Percentiles rank a stretch among this genome's conserved stretches.
These are phyloP conservation scores for Myotis planiceps DNA, from an alignment of 2,797 vertebrate genomes.

Conservation along the genomic window DNA sequence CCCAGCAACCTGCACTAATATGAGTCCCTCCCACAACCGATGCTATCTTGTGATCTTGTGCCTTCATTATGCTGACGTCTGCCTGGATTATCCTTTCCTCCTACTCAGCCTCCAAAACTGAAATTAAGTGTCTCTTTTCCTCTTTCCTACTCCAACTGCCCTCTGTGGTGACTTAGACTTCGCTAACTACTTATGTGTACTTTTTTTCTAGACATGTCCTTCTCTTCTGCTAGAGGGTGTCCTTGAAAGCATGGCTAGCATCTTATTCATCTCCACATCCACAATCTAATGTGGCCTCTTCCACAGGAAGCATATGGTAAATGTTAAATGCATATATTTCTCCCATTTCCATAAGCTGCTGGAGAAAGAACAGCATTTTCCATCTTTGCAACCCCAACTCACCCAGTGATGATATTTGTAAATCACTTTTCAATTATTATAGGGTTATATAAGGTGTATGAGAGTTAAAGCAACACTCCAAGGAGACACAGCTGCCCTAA, in stretches of 20 bases:
- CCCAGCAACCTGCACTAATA: background rate
- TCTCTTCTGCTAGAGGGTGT: background rate
- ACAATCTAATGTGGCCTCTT: background rate
- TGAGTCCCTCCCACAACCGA: rapidly evolving
- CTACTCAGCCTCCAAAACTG: background rate
- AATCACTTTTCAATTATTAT: background rate
- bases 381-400: background rate
- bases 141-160: background rate
- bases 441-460: background rate
- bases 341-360: background rate
- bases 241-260: background rate
- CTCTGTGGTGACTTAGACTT: background rate
- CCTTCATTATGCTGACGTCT: background rate
- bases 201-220: background rate
- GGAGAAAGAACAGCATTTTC: background rate
- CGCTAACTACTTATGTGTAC: background rate
- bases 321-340: background rate
- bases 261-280: background rate
- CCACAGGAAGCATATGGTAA: background rate
- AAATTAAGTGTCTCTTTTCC: background rate
- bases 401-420: background rate
- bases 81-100: background rate
- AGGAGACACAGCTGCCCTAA: background rate
- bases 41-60: background rate
- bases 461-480: background rate